phyloP scores from a whole-genome alignment of 2,888 invertebrate genomes.

The Pseudococcus jackbeardsleyi region DNA sequence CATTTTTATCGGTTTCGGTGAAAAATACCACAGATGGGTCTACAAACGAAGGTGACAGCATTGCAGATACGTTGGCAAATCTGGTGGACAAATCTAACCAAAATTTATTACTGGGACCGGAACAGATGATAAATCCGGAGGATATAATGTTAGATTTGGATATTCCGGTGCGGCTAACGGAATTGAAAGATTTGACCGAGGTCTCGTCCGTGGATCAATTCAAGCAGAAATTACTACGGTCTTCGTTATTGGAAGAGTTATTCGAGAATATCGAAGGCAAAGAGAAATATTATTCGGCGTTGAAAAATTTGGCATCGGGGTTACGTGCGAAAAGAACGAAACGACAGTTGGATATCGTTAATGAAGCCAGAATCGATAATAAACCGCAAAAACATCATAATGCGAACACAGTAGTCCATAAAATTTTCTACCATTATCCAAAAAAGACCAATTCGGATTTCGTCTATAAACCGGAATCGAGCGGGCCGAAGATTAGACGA shows the following conservation, averaged over 20 bases:
- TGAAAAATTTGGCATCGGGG: neutral
- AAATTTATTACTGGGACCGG: slow-evolving; percentile 29
- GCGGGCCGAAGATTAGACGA: neutral
- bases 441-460: slow-evolving; percentile 4
- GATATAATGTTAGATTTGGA: slow-evolving; percentile 34
- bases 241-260: neutral
- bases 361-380: neutral
- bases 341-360: neutral
- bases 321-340: neutral
- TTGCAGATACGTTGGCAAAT: neutral
- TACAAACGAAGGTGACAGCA: neutral
- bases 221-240: neutral
- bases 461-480: neutral
- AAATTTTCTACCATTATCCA: neutral
- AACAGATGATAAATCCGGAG: neutral
- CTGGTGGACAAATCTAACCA: neutral
- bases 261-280: neutral
- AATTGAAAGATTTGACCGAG: slow-evolving; percentile 11
- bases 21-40: neutral
- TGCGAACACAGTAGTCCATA: neutral
- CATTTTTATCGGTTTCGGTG: neutral
- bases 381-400: neutral
- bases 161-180: neutral
- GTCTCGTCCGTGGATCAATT: neutral
- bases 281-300: neutral